Evolutionary conservation across 1,140 invertebrate genomes (phyloP), one percentile per base, ranked within the genome.

Genomic region (Macrobrachium nipponense): DNA sequence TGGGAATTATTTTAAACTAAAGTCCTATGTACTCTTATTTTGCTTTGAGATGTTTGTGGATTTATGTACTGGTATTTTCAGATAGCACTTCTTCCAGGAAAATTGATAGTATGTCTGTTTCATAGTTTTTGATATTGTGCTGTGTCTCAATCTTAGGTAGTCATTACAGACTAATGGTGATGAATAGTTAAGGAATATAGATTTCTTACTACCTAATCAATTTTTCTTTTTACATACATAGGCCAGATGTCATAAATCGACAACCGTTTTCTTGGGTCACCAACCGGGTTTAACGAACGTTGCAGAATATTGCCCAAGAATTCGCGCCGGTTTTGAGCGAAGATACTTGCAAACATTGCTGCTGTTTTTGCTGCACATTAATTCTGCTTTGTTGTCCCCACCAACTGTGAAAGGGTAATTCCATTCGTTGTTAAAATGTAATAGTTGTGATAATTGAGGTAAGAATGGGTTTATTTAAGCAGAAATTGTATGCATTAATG

Each of bases 211-310:
- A 43, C 23, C 12, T 60, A 44, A 75, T n/a, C 43, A 2, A 36
- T 68, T 66, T 18, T 36, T 75, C n/a, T 75, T 75, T 27, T 51
- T 12, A 51, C 51, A 51, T 64, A 84, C 86, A 70, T 90, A 97
- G 96, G 95, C 93, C 94, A 68, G 97, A 98, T 91, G 94, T 95
- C 11, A 97, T 98, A 73, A 98, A 97, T 90, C 94, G 96, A 88
- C 98, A 99, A 92, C 97, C 3, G 95, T 99, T 3, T 92, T 98
- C 0, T 99, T n/a, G n/a, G n/a, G 98, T 92, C 98, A n/a, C n/a
- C n/a, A n/a, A 99, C 91, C 94, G 98, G 88, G 97, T 99, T 12
- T 91, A 99, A 58, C 93, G 98, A 68, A 96, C 96, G 8, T 93
- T 99, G 2, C 96, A 98, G 90, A 94, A 95, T 90, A 94, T 98